Evolutionary conservation across 1,140 invertebrate genomes (phyloP).

Genomic region (Saccostrea cuccullata): DNA sequence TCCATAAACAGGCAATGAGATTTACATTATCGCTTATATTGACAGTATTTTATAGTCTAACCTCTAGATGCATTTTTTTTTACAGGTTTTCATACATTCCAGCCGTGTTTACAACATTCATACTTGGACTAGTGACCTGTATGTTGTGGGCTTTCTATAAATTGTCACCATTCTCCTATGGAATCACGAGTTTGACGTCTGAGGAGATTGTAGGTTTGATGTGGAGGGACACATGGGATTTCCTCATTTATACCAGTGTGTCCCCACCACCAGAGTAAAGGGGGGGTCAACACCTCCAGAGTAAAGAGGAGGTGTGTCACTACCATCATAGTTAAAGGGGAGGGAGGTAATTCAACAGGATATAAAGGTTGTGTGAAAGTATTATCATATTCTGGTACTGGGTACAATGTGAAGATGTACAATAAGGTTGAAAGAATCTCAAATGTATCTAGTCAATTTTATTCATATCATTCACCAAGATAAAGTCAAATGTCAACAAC

Average conservation of each 20-base stretch:
- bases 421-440: too few relatives aligned
- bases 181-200: neutral
- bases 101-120: neutral
- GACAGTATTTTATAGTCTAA: too few relatives aligned
- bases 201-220: constrained; percentile 25
- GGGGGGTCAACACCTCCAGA: neutral
- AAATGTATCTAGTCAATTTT: too few relatives aligned
- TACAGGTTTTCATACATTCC: constrained; percentile 32
- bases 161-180: constrained; percentile 18
- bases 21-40: too few relatives aligned
- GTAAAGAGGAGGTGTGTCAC: neutral
- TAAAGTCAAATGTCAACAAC: too few relatives aligned
- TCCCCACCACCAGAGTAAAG: constrained; percentile 7
- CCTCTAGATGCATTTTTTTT: neutral
- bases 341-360: too few relatives aligned
- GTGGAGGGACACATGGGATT: constrained; percentile 29
- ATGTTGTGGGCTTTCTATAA: constrained; percentile 26
- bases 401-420: too few relatives aligned
- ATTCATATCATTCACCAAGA: too few relatives aligned
- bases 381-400: too few relatives aligned
- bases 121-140: neutral
- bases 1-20: too few relatives aligned
- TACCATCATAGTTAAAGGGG: neutral
- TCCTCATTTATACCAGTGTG: neutral
- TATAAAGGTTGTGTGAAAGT: too few relatives aligned